Evolutionary conservation across 1,140 invertebrate genomes (phyloP).

Genomic region (Rhyacophila brunnea): DNA sequence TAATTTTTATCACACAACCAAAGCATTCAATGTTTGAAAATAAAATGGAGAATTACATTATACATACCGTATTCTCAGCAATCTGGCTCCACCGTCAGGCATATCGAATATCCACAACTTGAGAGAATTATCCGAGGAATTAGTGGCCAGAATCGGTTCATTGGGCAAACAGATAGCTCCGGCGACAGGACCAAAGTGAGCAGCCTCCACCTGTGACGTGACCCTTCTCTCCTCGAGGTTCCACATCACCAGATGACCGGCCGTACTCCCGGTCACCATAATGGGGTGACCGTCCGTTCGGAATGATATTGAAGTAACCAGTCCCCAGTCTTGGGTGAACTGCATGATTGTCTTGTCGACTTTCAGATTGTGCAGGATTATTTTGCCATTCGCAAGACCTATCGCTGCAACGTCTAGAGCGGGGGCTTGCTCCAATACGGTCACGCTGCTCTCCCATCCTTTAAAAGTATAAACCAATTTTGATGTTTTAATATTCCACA

Average conservation of each 20-base stretch:
- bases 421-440: slow-evolving; percentile 77
- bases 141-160: slow-evolving; percentile 88
- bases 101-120: slow-evolving; percentile 97
- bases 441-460: slow-evolving; percentile 73
- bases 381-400: slow-evolving; percentile 78
- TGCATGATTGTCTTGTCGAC: slow-evolving; percentile 82
- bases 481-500: slow-evolving; percentile 86
- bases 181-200: slow-evolving; percentile 73
- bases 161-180: slow-evolving; percentile 80
- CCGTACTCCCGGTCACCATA: slow-evolving; percentile 78
- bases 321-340: slow-evolving; percentile 91
- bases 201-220: slow-evolving; percentile 69
- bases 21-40: no score
- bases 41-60: no score
- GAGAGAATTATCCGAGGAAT: slow-evolving; percentile 92
- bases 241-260: slow-evolving; percentile 90
- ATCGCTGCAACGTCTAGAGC: slow-evolving; percentile 88
- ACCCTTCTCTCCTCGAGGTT: slow-evolving; percentile 85
- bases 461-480: slow-evolving; percentile 79
- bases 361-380: slow-evolving; percentile 87
- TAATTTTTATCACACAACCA: no score
- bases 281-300: slow-evolving; percentile 82
- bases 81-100: slow-evolving; percentile 81
- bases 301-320: slow-evolving; percentile 81
- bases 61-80: slow-evolving; percentile 66